Evolutionary conservation across 2,888 invertebrate genomes (phyloP), one percentile per base, ranked within the genome.

Genomic region (Glyphotaelius pellucidus): DNA sequence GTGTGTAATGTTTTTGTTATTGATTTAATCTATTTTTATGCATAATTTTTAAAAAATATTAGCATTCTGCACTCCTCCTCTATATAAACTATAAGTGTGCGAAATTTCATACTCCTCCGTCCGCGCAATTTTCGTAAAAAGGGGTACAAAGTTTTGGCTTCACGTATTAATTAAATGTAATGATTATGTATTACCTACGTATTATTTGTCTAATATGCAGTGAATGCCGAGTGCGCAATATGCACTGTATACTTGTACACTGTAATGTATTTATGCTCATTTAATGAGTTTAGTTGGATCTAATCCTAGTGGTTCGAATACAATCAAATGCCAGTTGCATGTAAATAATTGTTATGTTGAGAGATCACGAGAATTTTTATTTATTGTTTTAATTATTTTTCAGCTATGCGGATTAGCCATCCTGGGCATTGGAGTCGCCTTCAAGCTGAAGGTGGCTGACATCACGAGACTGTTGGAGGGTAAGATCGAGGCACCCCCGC

Each of bases 341-440:
- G 4, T 52, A 52, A 15, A 52, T 52, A 52, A 47, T 52, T 52
- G 52, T 52, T 19, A 1, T 52, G 52, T 19, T 52, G 3, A 52
- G 52, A 52, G 19, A 19, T 52, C 19, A 0, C 19, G 52, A 52
- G 52, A 52, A 52, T 19, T 52, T 85, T 85, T 12, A 38, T 38
- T 85, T 25, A 85, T 25, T 38, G 47, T 11, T 85, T 87, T 31
- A 19, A 52, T 42, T 85, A 31, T 30, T 47, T 95, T 96, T 81
- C 96, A 98, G 98, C 95, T 98, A 94, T 96, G 97, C 94, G 98
- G 98, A 90, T 95, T 98, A 93, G 97, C 97, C 52, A 95, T 98
- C 93, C 96, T 98, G 92, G 96, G 97, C 67, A 95, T 97, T 92
- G 98, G 98, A 79, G 96, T 97, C 4, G 94, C 97, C 47, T 96